A percentile compares a stretch with the other conserved stretches of the same genome.
Conservation (phyloP, 1,140 invertebrate genomes). For the Dreissena rostriformis region DNA sequence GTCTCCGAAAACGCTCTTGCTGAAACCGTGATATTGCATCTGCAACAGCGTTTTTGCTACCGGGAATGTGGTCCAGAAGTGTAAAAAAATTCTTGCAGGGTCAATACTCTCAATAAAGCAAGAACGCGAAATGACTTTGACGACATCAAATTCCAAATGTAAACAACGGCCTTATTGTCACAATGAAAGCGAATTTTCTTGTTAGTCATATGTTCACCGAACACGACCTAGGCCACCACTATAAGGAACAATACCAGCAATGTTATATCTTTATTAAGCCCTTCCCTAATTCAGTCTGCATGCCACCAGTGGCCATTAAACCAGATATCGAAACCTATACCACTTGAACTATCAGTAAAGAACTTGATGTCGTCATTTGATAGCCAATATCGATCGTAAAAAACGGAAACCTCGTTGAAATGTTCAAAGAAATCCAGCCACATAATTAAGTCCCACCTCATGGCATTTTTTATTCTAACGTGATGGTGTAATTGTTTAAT, state of each 20-base stretch:
- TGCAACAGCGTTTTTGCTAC: slow-evolving; percentile 15
- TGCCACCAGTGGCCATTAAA: slow-evolving; percentile 47
- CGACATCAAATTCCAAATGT: slow-evolving; percentile 13
- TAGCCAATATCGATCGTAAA: slow-evolving; percentile 24
- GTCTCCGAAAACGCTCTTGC: slow-evolving; percentile 8
- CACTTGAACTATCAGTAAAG: slow-evolving; percentile 34
- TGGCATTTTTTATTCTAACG: slow-evolving; percentile 6
- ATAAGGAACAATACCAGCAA: slow-evolving; percentile 47
- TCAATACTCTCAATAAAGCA: slow-evolving; percentile 8
- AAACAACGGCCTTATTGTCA: slow-evolving; percentile 26
- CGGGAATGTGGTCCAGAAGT: slow-evolving; percentile 28
- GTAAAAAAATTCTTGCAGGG: background rate
- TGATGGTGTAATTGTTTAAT: slow-evolving; percentile 26
- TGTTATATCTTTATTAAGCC: slow-evolving; percentile 33
- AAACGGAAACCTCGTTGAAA: slow-evolving; percentile 44
- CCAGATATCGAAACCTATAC: slow-evolving; percentile 15
- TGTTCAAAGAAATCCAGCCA: slow-evolving; percentile 29
- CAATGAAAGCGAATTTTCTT: slow-evolving; percentile 39
- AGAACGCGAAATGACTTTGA: slow-evolving; percentile 19
- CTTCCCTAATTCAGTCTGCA: background rate
- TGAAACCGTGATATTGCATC: slow-evolving; percentile 51
- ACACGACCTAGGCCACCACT: slow-evolving; percentile 13
- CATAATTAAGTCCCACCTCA: slow-evolving; percentile 12
- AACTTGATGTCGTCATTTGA: slow-evolving; percentile 20
- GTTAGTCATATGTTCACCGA: slow-evolving; percentile 4